Conservation (phyloP, 2,797 vertebrate species). For the Pantherophis alleghaniensis region DNA sequence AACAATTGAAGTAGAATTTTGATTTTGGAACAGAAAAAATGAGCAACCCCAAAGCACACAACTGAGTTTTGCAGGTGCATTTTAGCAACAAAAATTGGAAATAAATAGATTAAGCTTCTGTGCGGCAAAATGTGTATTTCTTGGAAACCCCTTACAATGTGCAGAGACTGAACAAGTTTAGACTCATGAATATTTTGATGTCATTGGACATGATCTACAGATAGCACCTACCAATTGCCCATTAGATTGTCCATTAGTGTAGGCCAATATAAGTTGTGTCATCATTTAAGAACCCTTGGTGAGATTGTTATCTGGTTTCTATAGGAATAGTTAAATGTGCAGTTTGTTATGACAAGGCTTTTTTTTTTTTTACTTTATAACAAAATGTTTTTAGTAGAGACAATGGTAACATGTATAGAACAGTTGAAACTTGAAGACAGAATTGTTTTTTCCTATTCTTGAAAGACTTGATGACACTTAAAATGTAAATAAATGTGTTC, state of each 20-base stretch:
- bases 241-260: background rate
- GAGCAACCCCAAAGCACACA: background rate
- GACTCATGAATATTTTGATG: background rate
- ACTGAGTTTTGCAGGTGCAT: background rate
- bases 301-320: background rate
- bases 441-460: background rate
- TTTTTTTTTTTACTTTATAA: background rate
- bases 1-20: background rate
- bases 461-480: background rate
- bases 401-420: background rate
- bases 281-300: background rate
- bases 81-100: background rate
- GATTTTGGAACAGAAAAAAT: background rate
- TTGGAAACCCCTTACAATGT: background rate
- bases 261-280: background rate
- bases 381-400: background rate
- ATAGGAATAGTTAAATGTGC: background rate
- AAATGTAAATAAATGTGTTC: background rate
- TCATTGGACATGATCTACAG: background rate
- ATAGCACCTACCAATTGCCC: background rate
- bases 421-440: background rate
- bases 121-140: background rate
- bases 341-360: background rate
- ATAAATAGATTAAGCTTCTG: background rate
- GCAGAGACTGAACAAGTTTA: background rate